phyloP scores from a whole-genome alignment of 2,113 vertebrate genomes.

The Xenopus borealis region DNA sequence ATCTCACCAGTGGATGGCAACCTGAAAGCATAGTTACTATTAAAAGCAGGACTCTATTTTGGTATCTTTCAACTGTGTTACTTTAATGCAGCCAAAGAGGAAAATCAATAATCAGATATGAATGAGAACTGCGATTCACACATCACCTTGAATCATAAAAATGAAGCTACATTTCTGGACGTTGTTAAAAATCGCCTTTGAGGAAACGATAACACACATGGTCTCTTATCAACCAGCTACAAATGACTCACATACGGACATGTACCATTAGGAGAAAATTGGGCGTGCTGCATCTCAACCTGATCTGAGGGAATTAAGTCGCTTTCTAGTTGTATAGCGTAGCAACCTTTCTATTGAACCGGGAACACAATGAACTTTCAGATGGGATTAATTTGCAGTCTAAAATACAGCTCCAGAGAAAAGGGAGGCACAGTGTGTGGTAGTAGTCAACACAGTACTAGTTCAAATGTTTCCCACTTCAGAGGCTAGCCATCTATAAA shows the following conservation, averaged over 20 bases:
- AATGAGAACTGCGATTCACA: too few species aligned
- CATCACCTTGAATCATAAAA: too few species aligned
- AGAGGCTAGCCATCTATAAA: not conserved
- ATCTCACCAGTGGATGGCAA: too few species aligned
- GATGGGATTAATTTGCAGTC: conserved; percentile 1
- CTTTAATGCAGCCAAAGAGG: too few species aligned
- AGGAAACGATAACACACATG: too few species aligned
- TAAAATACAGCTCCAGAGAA: not conserved
- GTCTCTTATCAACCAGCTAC: too few species aligned
- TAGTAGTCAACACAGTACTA: not conserved
- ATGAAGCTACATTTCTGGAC: too few species aligned
- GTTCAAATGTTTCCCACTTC: conserved; percentile 12
- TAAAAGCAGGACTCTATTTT: too few species aligned
- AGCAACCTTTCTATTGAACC: not conserved
- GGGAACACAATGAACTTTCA: conserved; percentile 12
- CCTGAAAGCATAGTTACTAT: too few species aligned
- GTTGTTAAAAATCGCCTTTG: too few species aligned
- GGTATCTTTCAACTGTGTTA: too few species aligned
- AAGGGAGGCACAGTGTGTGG: not conserved
- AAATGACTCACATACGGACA: not conserved
- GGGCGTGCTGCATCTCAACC: not conserved
- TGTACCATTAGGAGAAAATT: not conserved
- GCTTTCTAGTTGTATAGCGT: conserved; percentile 4
- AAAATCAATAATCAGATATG: too few species aligned
- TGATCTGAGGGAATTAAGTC: not conserved